phyloP scores from a whole-genome alignment of 2,113 vertebrate species.

The Oncorhynchus mykiss region DNA sequence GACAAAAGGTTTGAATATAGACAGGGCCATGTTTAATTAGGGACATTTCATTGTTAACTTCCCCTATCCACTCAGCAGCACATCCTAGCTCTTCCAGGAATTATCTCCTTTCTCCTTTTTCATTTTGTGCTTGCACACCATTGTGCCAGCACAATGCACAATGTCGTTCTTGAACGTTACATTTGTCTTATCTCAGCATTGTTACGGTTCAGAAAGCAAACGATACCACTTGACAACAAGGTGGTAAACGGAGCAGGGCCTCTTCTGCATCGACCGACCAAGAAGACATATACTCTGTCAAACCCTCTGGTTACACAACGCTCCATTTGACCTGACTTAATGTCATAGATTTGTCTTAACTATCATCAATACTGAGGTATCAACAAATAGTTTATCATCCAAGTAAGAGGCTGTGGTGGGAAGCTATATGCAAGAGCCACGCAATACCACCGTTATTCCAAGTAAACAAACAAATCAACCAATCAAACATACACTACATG shows the following conservation, averaged over 20 bases:
- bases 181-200: too few species aligned
- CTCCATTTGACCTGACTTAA: too few species aligned
- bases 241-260: not conserved
- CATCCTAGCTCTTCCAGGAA: conserved; percentile 40
- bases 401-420: not conserved
- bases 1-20: conserved; percentile 40
- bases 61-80: conserved; percentile 4
- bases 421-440: not conserved
- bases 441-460: conserved; percentile 27
- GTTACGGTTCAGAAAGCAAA: too few species aligned
- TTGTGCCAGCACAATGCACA: too few species aligned
- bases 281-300: not conserved
- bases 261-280: not conserved
- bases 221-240: too few species aligned
- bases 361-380: too few species aligned
- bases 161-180: too few species aligned
- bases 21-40: conserved; percentile 23
- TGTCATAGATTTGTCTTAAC: too few species aligned
- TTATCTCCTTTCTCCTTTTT: conserved; percentile 26
- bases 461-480: conserved; percentile 14
- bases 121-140: conserved; percentile 28
- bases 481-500: too few species aligned
- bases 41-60: not conserved
- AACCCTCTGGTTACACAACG: too few species aligned
- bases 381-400: too few species aligned